Evolutionary conservation across 2,888 invertebrate species (phyloP).

Genomic region (Eucriotettix oculatus): DNA sequence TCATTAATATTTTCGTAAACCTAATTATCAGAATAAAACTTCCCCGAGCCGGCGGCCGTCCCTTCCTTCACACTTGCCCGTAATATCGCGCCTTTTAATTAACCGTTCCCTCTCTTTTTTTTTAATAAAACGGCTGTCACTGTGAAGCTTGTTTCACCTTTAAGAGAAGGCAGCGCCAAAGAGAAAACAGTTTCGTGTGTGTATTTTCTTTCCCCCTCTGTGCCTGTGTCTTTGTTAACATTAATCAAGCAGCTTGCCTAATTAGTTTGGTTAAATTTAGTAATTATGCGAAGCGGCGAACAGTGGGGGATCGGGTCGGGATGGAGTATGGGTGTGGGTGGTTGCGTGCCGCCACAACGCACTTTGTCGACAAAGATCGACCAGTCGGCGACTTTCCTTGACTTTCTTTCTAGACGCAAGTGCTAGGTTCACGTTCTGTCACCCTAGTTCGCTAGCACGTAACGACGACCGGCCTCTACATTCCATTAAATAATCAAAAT

Average conservation of each 20-base stretch:
- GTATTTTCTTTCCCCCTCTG: background rate
- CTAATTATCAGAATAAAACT: background rate
- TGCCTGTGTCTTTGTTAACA: conserved; percentile 8
- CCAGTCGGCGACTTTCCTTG: no score
- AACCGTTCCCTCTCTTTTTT: background rate
- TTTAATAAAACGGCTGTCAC: background rate
- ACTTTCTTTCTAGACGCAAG: no score
- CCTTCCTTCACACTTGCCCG: background rate
- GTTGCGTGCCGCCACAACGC: no score
- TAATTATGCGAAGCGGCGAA: conserved; percentile 9
- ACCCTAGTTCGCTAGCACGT: no score
- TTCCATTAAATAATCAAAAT: no score
- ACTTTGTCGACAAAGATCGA: no score
- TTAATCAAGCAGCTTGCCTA: conserved; percentile 11
- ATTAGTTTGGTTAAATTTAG: conserved; percentile 13
- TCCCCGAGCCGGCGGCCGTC: background rate
- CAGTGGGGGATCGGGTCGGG: background rate
- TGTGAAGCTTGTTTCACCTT: background rate
- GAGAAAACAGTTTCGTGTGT: background rate
- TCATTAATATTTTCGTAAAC: background rate
- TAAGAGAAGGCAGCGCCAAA: background rate
- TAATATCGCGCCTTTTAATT: conserved; percentile 1
- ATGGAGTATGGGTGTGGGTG: background rate
- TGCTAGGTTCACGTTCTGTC: no score
- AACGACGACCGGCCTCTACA: no score